Conservation (phyloP, 2,888 invertebrate genomes). For the Plebejus melissa region DNA sequence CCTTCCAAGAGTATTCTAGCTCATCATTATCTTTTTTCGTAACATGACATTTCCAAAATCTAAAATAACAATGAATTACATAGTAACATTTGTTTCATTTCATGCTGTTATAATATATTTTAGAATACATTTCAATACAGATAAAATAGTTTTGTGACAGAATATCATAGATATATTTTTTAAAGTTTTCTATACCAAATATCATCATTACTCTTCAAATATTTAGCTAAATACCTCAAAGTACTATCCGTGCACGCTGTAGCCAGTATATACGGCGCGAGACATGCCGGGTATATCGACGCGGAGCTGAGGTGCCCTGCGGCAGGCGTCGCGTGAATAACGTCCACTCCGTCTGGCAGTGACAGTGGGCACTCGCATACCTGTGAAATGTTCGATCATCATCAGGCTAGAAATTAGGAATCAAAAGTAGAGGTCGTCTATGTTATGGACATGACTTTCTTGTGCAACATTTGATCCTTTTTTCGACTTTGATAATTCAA, state of each 20-base stretch:
- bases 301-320: constrained; percentile 98
- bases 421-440: not conserved
- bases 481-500: too few relatives aligned
- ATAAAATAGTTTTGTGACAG: too few relatives aligned
- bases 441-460: too few relatives aligned
- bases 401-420: not conserved
- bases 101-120: too few relatives aligned
- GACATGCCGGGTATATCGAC: constrained; percentile 98
- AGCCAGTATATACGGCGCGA: constrained; percentile 96
- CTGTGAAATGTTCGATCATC: constrained; percentile 52
- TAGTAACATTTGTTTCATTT: too few relatives aligned
- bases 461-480: too few relatives aligned
- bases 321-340: constrained; percentile 95
- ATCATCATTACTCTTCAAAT: too few relatives aligned
- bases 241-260: constrained; percentile 97
- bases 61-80: constrained; percentile 40
- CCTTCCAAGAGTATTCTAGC: constrained; percentile 86
- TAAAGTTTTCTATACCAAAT: too few relatives aligned
- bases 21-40: constrained; percentile 71
- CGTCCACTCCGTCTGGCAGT: constrained; percentile 93
- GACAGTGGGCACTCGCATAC: constrained; percentile 92
- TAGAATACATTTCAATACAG: too few relatives aligned
- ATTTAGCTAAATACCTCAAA: constrained; percentile 70
- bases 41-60: constrained; percentile 92
- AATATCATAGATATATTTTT: too few relatives aligned